Base-by-base conservation (phyloP, 2,888 invertebrate species). In the Chorisops tibialis region DNA sequence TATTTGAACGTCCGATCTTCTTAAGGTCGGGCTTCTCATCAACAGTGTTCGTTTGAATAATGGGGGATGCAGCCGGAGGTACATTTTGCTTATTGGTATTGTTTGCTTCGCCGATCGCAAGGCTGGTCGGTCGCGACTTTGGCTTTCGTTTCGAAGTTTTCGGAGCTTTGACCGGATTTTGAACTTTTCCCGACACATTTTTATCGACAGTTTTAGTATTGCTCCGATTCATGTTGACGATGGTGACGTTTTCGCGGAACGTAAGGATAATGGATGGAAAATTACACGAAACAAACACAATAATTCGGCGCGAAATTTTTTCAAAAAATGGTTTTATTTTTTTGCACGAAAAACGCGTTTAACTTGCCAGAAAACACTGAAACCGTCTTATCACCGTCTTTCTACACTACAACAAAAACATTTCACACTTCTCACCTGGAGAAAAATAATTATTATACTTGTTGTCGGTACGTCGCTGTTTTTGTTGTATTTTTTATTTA, bases 1-100 rank as follows among this genome's bases (percentile, higher is more conserved):
- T 79, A 45, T 74, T 74, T 12, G 77, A 73, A 2, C 78, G 71
- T 68, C 78, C 77, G 62, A 78, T 72, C 67, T 75, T 77, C 18
- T 65, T 66, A 30, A 47, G n/a, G 18, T 59, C 59, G 14, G 48
- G 59, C 16, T 43, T n/a, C 11, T 43, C 45, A 7, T 19, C 56
- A 12, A 30, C 45, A 22, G 30, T 7, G 6, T 21, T 45, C 3
- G 30, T 45, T 11, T 19, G 45, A 6, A 56, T 56, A 3, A 43
- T 43, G 2, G 35, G 43, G 11, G 24, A 43, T 39, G 16, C 30
- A 1, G n/a, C 43, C 3, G n/a, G 5, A n/a, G n/a, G n/a, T 7
- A 22, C 41, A 4, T 45, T 43, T 56, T 56, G 56, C 24, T 56
- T 56, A 30, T 30, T 30, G 16, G 30, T 16, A 6, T 4, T 21